Evolutionary conservation across 2,797 vertebrate species (phyloP).

Genomic region (Bovichtus diacanthus): DNA sequence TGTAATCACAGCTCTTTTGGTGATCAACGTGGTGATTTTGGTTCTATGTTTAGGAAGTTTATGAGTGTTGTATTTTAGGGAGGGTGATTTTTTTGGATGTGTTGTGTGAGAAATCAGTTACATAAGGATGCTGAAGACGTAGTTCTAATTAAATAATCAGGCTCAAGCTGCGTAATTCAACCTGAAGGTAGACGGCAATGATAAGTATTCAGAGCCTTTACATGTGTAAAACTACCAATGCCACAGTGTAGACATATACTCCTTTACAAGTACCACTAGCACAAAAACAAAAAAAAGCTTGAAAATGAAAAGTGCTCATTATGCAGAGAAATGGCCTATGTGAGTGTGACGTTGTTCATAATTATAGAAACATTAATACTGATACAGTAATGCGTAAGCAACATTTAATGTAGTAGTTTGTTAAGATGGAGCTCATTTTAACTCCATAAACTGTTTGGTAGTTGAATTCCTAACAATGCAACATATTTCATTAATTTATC

Average conservation of each 20-base stretch:
- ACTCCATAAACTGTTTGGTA: neutral
- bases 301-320: neutral
- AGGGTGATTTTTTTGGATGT: constrained; percentile 19
- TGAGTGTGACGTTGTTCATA: too few relatives aligned
- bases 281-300: too few relatives aligned
- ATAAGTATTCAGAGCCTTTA: neutral
- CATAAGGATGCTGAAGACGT: neutral
- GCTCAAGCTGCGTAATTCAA: neutral
- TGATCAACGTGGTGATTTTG: constrained; percentile 53
- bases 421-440: neutral
- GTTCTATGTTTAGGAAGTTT: constrained; percentile 58
- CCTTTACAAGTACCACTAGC: neutral
- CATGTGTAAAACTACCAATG: neutral
- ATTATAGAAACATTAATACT: too few relatives aligned
- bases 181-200: neutral
- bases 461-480: neutral
- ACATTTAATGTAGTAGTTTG: too few relatives aligned
- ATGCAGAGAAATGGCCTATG: too few relatives aligned
- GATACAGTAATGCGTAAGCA: too few relatives aligned
- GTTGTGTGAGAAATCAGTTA: constrained; percentile 31
- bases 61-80: constrained; percentile 48
- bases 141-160: neutral
- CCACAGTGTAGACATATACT: neutral
- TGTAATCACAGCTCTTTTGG: constrained; percentile 60
- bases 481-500: neutral